Conservation (phyloP, 2,888 invertebrate species). For the Rhorus exstirpatorius region DNA sequence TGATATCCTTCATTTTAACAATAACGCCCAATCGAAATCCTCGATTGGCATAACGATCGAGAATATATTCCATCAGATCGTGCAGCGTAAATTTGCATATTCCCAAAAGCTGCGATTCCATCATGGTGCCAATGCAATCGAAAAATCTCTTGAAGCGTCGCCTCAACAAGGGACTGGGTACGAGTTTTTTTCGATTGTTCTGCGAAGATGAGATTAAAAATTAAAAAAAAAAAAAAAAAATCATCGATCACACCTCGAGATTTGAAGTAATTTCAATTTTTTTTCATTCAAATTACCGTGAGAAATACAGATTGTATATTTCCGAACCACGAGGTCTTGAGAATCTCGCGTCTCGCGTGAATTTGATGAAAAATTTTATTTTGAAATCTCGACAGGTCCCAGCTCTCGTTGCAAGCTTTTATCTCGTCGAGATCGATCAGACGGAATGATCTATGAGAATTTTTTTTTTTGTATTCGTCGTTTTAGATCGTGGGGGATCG, state of each 20-base stretch:
- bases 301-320: conserved; percentile 90
- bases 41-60: conserved; percentile 90
- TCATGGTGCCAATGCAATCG: conserved; percentile 94
- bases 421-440: conserved; percentile 89
- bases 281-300: conserved; percentile 85
- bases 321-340: conserved; percentile 90
- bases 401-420: conserved; percentile 88
- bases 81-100: conserved; percentile 93
- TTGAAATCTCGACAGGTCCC: conserved; percentile 90
- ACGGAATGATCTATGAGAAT: conserved; percentile 88
- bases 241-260: too few species aligned
- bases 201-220: conserved; percentile 78
- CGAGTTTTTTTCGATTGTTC: conserved; percentile 90
- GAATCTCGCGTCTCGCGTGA: conserved; percentile 89
- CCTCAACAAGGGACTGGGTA: conserved; percentile 90
- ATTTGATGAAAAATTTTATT: conserved; percentile 88
- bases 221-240: conserved; percentile 6
- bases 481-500: too few species aligned
- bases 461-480: too few species aligned
- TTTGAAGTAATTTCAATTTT: too few species aligned
- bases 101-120: conserved; percentile 95
- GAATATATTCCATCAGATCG: conserved; percentile 92
- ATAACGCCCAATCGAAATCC: conserved; percentile 90
- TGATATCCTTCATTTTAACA: conserved; percentile 89
- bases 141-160: conserved; percentile 93